A percentile compares a stretch with the other conserved stretches of the same genome.
Conservation (phyloP, 2,113 vertebrate genomes). For the Cavia porcellus region DNA sequence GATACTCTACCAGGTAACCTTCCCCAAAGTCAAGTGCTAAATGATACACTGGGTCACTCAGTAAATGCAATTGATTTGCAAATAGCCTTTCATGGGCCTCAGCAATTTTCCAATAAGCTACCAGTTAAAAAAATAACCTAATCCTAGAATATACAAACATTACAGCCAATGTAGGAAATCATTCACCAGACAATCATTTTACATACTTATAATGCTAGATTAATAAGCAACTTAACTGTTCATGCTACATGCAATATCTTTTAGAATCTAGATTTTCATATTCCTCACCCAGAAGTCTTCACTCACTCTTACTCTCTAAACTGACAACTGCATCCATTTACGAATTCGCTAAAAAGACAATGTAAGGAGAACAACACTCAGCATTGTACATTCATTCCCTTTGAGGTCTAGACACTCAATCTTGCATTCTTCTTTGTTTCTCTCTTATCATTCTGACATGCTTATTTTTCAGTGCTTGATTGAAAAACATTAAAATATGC, state of each 20-base stretch:
- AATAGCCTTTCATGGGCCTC: not conserved
- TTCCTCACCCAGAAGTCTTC: conserved; percentile 9
- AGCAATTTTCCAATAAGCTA: conserved; percentile 52
- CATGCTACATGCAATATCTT: conserved; percentile 20
- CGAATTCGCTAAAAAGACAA: conserved; percentile 28
- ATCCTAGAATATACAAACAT: conserved; percentile 48
- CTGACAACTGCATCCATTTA: not conserved
- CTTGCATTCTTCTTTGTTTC: not conserved
- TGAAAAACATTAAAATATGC: conserved; percentile 61
- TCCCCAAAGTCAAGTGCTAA: not conserved
- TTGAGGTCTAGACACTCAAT: not conserved
- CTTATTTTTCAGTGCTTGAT: conserved; percentile 55
- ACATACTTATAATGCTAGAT: not conserved
- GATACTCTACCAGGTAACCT: not conserved
- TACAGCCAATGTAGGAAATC: not conserved
- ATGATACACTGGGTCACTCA: not conserved
- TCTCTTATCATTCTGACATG: conserved; percentile 18
- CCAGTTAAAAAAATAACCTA: conserved; percentile 49
- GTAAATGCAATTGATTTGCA: not conserved
- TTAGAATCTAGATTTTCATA: conserved; percentile 38
- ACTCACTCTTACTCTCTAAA: not conserved
- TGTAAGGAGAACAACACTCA: not conserved
- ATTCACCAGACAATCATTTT: not conserved
- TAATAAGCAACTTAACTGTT: conserved; percentile 29
- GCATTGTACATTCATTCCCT: not conserved